Conservation (phyloP, 2,888 invertebrate species). For the Leucania comma region DNA sequence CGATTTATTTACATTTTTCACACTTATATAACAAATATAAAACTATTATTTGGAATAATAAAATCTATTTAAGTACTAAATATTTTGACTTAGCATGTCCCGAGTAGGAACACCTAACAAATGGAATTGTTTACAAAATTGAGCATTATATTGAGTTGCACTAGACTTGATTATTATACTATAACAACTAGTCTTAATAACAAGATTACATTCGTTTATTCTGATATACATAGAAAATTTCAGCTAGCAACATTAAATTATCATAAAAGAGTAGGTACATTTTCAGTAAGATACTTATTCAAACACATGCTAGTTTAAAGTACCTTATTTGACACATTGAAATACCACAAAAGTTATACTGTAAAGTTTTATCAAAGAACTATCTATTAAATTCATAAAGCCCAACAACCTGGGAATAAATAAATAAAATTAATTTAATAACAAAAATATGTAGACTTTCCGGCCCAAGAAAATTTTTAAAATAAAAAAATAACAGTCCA, state of each 20-base stretch:
- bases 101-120: constrained; percentile 31
- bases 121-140: constrained; percentile 58
- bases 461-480: too few species aligned
- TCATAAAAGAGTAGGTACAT: constrained; percentile 20
- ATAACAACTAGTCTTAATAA: constrained; percentile 18
- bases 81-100: constrained; percentile 62
- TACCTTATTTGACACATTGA: constrained; percentile 50
- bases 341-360: constrained; percentile 25
- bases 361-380: not conserved
- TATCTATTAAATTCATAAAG: not conserved
- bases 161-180: constrained; percentile 12
- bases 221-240: constrained; percentile 24
- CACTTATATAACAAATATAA: constrained; percentile 59
- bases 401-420: too few species aligned
- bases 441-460: too few species aligned
- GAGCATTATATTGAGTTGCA: constrained; percentile 62
- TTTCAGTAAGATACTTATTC: constrained; percentile 12
- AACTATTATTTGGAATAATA: constrained; percentile 67
- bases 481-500: too few species aligned
- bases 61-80: constrained; percentile 66
- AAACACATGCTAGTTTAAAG: constrained; percentile 16
- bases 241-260: constrained; percentile 29
- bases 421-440: too few species aligned
- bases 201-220: constrained; percentile 31
- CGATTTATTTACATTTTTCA: constrained; percentile 69